phyloP scores from a whole-genome alignment of 2,888 invertebrate species.

The Digitonthophagus gazella region DNA sequence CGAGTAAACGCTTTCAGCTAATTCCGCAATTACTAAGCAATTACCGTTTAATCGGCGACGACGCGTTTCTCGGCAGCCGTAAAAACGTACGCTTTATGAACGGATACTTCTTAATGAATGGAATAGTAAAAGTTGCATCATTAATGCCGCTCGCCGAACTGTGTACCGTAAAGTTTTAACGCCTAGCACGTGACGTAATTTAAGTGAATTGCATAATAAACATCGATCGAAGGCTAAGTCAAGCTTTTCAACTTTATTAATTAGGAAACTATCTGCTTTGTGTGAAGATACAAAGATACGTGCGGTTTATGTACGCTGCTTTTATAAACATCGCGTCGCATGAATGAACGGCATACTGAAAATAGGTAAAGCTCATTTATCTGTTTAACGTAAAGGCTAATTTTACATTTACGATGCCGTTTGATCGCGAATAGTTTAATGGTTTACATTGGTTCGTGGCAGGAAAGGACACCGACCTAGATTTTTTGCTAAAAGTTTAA shows the following conservation, averaged over 20 bases:
- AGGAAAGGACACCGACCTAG: not conserved
- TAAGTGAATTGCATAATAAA: not conserved
- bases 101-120: not conserved
- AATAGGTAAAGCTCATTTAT: not conserved
- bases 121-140: not conserved
- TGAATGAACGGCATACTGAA: not conserved
- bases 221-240: not conserved
- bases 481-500: not conserved
- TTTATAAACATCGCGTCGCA: not conserved
- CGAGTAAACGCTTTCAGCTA: not conserved
- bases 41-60: not conserved
- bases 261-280: too few species aligned
- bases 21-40: not conserved
- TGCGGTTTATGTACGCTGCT: too few species aligned
- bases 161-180: not conserved
- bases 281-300: not conserved
- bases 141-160: not conserved
- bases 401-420: not conserved
- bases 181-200: not conserved
- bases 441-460: not conserved
- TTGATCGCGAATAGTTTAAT: not conserved
- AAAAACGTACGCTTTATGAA: not conserved
- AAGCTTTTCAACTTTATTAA: not conserved
- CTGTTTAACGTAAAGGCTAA: not conserved
- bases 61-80: not conserved